Base-by-base conservation (phyloP, 1,140 invertebrate genomes). In the Manduca sexta region DNA sequence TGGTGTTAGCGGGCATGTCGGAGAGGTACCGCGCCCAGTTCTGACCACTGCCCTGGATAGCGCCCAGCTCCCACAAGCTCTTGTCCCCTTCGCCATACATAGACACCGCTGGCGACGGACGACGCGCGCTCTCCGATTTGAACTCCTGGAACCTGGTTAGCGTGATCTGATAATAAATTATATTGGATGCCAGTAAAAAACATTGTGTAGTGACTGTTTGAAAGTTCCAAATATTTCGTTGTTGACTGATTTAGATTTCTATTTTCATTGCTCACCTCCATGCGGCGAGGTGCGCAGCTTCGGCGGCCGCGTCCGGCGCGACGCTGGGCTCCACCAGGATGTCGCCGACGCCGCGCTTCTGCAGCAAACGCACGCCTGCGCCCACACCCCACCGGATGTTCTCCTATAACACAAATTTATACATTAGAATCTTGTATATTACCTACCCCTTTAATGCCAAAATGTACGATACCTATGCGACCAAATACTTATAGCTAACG, bases 1-100 rank as follows among this genome's bases (percentile, higher is more conserved):
- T 92, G 52, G 89, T 79, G 76, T 96, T 96, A 0, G 93, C 90
- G 2, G 95, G 94, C 44, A 90, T 92, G 65, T 96, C 94, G 33
- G 89, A 90, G 1, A 96, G 80, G 49, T 86, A 86, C 5, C 94
- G 86, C 8, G 93, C 92, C 81, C 94, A 90, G 76, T 95, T 95
- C 74, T 97, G 95, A 2, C 91, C 92, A 33, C 91, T 86, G 0
- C 91, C 92, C 63, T 92, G 86, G 1, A 89, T 74, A 10, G 71
- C 41, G 8, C 93, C 93, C 50, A 70, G n/a, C 58, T 51, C 92
- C 92, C 94, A 14, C 35, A 47, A 57, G 4, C 11, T 29, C 21
- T 81, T 18, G 64, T 37, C 44, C 45, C 69, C 39, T 64, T 16
- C 14, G 3, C 10, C 37, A 3, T 86, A 66, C 30, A 33, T 31